Base-by-base conservation (phyloP, 2,888 invertebrate genomes). In the Eucriotettix oculatus region DNA sequence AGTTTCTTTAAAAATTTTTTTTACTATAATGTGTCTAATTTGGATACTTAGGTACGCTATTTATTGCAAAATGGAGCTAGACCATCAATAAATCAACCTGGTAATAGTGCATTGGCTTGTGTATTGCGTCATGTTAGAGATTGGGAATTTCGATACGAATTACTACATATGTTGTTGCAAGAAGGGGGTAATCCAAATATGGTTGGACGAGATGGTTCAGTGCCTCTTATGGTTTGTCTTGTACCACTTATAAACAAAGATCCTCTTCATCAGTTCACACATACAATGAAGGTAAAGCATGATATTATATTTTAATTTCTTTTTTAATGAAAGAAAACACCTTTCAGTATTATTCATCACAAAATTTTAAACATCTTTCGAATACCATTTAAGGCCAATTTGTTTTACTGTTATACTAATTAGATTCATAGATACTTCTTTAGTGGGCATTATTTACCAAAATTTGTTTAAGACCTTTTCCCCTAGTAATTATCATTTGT, bases 231-330 rank as follows among this genome's bases (percentile, higher is more conserved):
- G 81, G 83, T 87, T 42, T 81, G 86, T 67, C 74, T 87, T 60
- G 85, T 86, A 60, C 85, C 86, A 54, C 73, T 87, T 43, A 84
- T 87, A 61, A 86, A 86, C 70, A 86, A 86, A 69, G 85, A 86
- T 72, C 83, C 85, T 56, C 71, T 84, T 56, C 84, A 85, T 70
- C 81, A 84, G 70, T 84, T 84, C 68, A 84, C 84, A 9, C 85
- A 85, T 71, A 82, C 79, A 65, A 85, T 84, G 83, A 85, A 85
- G 77, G 84, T 82, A 69, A 69, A 59, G 60, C 42, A 16, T 41
- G 29, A 11, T 48, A 48, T 29, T 29, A 29, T 29, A 29, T 29
- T 29, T 29, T 29, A n/a, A n/a, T n/a, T n/a, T n/a, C n/a, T n/a
- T n/a, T n/a, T n/a, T n/a, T n/a, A n/a, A n/a, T n/a, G n/a, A n/a